phyloP scores from a whole-genome alignment of 2,113 vertebrate species.

The Nothoprocta perdicaria region DNA sequence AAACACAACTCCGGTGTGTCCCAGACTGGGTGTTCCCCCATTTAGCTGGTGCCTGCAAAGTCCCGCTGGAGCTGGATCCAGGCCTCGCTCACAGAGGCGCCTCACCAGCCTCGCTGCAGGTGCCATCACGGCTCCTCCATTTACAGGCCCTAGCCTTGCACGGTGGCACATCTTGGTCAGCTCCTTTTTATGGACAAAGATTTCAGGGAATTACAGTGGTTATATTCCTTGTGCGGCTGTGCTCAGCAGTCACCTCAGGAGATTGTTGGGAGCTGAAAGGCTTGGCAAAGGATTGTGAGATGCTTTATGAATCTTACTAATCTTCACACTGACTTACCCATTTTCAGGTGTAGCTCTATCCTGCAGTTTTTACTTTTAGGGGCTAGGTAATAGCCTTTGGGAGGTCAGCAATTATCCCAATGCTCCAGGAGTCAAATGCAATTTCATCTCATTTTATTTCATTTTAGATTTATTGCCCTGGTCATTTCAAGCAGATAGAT shows the following conservation, averaged over 20 bases:
- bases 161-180: neutral
- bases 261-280: neutral
- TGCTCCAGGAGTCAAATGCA: slow-evolving; percentile 61
- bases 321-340: slow-evolving; percentile 21
- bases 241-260: slow-evolving; percentile 42
- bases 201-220: neutral
- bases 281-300: neutral
- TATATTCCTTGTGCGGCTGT: neutral
- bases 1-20: neutral
- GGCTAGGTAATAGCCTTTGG: slow-evolving; percentile 41
- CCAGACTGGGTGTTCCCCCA: neutral
- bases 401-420: slow-evolving; percentile 63
- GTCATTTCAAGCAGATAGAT: slow-evolving; percentile 52
- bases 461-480: slow-evolving; percentile 59
- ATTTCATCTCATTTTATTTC: slow-evolving; percentile 64
- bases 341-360: slow-evolving; percentile 42
- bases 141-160: neutral
- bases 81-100: fast-evolving
- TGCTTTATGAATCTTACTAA: slow-evolving; percentile 37
- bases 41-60: neutral
- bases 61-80: neutral
- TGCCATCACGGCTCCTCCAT: fast-evolving
- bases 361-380: slow-evolving; percentile 47
- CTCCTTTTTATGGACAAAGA: neutral
- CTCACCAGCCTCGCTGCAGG: neutral